Evolutionary conservation across 2,113 vertebrate species (phyloP).

Genomic region (Macaca nemestrina): DNA sequence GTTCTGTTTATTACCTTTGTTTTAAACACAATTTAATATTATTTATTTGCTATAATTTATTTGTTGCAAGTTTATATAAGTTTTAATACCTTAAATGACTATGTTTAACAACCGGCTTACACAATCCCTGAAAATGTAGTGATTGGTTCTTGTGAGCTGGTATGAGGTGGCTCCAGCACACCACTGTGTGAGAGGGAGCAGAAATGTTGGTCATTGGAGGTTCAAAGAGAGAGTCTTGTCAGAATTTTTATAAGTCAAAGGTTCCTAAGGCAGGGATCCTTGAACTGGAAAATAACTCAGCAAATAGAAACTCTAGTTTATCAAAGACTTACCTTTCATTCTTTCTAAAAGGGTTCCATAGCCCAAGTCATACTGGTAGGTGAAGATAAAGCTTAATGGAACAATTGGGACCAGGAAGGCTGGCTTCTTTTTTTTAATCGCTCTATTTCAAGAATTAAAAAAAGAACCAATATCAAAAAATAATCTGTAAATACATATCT

Average conservation of each 20-base stretch:
- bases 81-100: slow-evolving; percentile 27
- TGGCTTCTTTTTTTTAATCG: slow-evolving; percentile 88
- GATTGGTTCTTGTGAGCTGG: neutral
- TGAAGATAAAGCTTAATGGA: slow-evolving; percentile 89
- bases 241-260: neutral
- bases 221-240: neutral
- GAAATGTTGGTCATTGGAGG: neutral
- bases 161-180: neutral
- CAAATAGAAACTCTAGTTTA: slow-evolving; percentile 39
- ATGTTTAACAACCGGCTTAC: neutral
- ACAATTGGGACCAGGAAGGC: slow-evolving; percentile 86
- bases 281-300: slow-evolving; percentile 20
- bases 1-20: slow-evolving; percentile 8
- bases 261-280: neutral
- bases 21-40: slow-evolving; percentile 45
- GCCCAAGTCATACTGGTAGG: slow-evolving; percentile 90
- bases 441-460: slow-evolving; percentile 80
- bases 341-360: slow-evolving; percentile 90
- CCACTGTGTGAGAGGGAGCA: neutral
- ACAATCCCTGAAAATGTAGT: slow-evolving; percentile 24
- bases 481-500: neutral
- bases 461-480: neutral
- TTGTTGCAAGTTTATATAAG: neutral
- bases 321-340: slow-evolving; percentile 87
- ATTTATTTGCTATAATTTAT: neutral